A percentile compares a stretch with the other conserved stretches of the same genome.
Evolutionary conservation across 2,113 vertebrate species (phyloP).

Genomic region (western clawed frog (Xenopus tropicalis)): DNA sequence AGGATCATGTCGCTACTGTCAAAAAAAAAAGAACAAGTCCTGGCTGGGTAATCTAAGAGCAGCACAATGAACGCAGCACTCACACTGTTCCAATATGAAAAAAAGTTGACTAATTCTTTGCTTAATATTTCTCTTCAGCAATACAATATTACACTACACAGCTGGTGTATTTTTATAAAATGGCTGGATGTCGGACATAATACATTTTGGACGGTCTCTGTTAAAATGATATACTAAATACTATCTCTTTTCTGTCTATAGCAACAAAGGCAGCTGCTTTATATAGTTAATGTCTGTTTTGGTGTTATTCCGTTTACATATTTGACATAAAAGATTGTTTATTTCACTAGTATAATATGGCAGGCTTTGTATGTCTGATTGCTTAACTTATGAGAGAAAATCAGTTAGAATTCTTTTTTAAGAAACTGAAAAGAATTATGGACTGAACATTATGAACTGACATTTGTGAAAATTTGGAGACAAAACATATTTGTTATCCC

Average conservation of each 20-base stretch:
- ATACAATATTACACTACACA: constrained; percentile 53
- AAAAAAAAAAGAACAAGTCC: constrained; percentile 64
- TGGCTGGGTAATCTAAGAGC: constrained; percentile 61
- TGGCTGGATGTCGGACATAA: constrained; percentile 75
- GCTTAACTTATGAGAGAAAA: constrained; percentile 5
- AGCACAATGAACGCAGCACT: constrained; percentile 7
- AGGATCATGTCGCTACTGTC: constrained; percentile 63
- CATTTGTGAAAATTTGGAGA: not conserved
- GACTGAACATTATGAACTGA: not conserved
- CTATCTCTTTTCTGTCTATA: not conserved
- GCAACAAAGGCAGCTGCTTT: not conserved
- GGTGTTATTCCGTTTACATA: not conserved
- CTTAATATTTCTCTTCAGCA: constrained; percentile 48
- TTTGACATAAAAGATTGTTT: not conserved
- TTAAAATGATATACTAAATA: constrained; percentile 59
- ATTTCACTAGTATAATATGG: not conserved
- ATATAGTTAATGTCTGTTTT: not conserved
- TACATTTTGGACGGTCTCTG: constrained; percentile 70
- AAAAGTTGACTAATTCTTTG: constrained; percentile 45
- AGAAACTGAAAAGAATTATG: not conserved
- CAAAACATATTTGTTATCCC: constrained; percentile 3
- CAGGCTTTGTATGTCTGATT: not conserved
- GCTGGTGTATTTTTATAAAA: constrained; percentile 72
- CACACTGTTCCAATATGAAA: not conserved
- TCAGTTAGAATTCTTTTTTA: constrained; percentile 10